phyloP scores from a whole-genome alignment of 2,113 vertebrate genomes.

The Rissa tridactyla region DNA sequence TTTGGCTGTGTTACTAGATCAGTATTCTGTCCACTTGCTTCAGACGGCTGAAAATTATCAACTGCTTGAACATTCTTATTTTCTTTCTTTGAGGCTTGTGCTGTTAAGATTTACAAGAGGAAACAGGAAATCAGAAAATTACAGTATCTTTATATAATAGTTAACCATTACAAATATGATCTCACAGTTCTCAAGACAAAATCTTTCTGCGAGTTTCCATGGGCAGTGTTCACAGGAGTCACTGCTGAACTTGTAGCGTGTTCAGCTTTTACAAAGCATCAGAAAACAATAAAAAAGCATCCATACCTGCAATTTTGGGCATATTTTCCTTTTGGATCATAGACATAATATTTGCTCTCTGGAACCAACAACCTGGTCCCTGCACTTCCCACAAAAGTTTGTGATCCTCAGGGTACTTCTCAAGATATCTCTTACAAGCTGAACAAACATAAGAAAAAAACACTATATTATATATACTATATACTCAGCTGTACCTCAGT shows the following conservation, averaged over 20 bases:
- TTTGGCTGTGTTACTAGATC: conserved; percentile 39
- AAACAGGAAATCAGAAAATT: not conserved
- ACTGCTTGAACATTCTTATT: not conserved
- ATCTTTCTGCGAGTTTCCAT: not conserved
- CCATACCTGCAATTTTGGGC: conserved; percentile 66
- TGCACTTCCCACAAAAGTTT: conserved; percentile 86
- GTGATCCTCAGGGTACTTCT: conserved; percentile 78
- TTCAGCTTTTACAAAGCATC: not conserved
- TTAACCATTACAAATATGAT: not conserved
- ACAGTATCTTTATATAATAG: not conserved
- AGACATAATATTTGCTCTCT: conserved; percentile 74
- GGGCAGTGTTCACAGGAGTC: not conserved
- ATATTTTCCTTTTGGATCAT: conserved; percentile 65
- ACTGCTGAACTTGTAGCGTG: not conserved
- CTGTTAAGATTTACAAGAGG: not conserved
- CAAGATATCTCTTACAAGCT: conserved; percentile 87
- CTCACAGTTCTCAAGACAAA: not conserved
- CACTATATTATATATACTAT: not conserved
- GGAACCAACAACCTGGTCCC: conserved; percentile 77
- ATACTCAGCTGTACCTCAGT: not conserved
- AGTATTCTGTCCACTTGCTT: not conserved
- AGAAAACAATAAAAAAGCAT: not conserved
- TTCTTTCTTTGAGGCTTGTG: conserved; percentile 47
- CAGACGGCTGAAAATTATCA: not conserved
- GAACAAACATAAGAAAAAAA: conserved; percentile 34